Conservation (phyloP, 1,140 invertebrate genomes). For the Radopholus similis region DNA sequence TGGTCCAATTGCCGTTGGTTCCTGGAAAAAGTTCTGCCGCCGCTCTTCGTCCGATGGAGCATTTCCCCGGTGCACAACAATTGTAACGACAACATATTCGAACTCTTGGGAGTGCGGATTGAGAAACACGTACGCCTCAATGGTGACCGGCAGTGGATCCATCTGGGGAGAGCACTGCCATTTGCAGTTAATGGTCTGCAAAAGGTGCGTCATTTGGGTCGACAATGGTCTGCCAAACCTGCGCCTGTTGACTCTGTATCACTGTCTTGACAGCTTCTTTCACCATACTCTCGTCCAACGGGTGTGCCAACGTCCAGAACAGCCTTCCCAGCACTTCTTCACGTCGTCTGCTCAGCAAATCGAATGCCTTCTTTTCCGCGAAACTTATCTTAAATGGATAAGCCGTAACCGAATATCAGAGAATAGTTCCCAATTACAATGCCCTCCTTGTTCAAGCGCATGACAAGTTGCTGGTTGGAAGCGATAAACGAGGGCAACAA, state of each 20-base stretch:
- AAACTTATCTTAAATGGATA: too few species aligned
- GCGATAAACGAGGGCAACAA: slow-evolving; percentile 67
- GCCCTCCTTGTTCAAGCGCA: slow-evolving; percentile 46
- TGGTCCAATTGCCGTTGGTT: background rate
- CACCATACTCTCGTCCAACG: slow-evolving; percentile 45
- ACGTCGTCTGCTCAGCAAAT: slow-evolving; percentile 34
- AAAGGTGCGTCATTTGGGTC: background rate
- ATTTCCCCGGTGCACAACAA: background rate
- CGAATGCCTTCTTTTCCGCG: slow-evolving; percentile 37
- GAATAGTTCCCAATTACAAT: too few species aligned
- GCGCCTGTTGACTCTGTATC: slow-evolving; percentile 31
- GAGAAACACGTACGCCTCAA: slow-evolving; percentile 51
- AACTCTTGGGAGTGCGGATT: slow-evolving; percentile 58
- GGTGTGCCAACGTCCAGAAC: slow-evolving; percentile 50
- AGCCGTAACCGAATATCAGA: too few species aligned
- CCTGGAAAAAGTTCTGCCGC: background rate
- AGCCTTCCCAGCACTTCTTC: slow-evolving; percentile 40
- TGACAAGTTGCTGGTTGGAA: slow-evolving; percentile 29
- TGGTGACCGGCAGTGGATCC: slow-evolving; percentile 10
- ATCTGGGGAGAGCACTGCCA: slow-evolving; percentile 1
- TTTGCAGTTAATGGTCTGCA: slow-evolving; percentile 14
- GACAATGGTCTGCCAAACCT: slow-evolving; percentile 11
- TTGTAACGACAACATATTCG: slow-evolving; percentile 54
- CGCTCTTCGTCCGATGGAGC: background rate
- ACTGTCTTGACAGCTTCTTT: slow-evolving; percentile 40